Conservation (phyloP, 2,797 vertebrate species). For the Pangasius sanitwongsei region DNA sequence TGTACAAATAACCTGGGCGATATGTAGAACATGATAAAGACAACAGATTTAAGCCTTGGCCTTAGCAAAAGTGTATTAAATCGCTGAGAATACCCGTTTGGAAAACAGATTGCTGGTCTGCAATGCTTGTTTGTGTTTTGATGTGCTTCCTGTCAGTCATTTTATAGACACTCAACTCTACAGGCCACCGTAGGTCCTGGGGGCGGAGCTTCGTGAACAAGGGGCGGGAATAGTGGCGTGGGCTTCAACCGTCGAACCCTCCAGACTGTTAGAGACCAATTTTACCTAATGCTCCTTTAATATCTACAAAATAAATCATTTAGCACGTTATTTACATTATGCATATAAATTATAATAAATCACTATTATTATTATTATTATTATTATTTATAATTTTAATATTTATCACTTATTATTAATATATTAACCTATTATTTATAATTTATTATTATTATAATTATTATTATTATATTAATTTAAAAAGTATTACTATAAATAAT, state of each 20-base stretch:
- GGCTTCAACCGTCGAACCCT: not conserved
- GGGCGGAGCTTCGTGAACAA: not conserved
- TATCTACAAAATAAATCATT: not conserved
- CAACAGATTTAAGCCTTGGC: rapidly evolving
- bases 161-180: too few species aligned
- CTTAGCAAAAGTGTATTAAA: not conserved
- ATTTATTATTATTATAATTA: too few species aligned
- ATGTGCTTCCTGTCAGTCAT: not conserved
- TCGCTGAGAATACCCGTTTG: not conserved
- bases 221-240: not conserved
- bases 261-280: too few species aligned
- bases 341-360: not conserved
- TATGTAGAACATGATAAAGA: not conserved
- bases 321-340: too few species aligned
- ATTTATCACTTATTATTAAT: too few species aligned
- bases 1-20: too few species aligned
- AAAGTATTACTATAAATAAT: not conserved
- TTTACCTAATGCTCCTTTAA: not conserved
- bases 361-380: too few species aligned
- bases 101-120: too few species aligned
- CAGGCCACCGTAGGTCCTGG: not conserved
- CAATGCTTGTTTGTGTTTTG: not conserved
- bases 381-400: not conserved
- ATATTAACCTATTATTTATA: too few species aligned
- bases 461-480: not conserved